A percentile compares a stretch with the other conserved stretches of the same genome.
Evolutionary conservation across 2,888 invertebrate genomes (phyloP).

Genomic region (Argyresthia goedartella): DNA sequence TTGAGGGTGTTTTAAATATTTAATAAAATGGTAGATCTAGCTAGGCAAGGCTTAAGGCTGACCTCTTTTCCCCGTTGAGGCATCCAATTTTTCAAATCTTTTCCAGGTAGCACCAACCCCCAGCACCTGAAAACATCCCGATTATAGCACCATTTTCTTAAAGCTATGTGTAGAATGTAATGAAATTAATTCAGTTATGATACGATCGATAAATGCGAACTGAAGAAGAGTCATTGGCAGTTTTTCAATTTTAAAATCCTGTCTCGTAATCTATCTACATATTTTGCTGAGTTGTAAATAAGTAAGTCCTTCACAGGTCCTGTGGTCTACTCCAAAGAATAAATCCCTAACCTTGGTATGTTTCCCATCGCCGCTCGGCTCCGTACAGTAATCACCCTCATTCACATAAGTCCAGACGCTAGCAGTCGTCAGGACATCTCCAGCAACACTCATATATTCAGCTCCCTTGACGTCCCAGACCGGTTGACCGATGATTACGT

Average conservation of each 20-base stretch:
- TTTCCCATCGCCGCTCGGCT: conserved; percentile 50
- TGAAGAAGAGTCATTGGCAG: no score
- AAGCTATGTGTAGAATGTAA: no score
- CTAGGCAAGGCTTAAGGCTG: background rate
- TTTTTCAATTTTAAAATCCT: no score
- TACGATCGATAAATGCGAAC: no score
- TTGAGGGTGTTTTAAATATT: no score
- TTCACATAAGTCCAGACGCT: conserved; percentile 74
- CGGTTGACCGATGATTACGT: conserved; percentile 73
- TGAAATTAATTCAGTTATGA: no score
- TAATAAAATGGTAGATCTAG: no score
- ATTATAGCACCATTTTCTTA: no score
- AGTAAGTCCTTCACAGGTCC: no score
- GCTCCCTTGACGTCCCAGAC: conserved; percentile 69
- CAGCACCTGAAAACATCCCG: conserved; percentile 27
- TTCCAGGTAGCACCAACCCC: conserved; percentile 51
- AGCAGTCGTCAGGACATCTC: conserved; percentile 72
- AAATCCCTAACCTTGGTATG: conserved; percentile 49
- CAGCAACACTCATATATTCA: conserved; percentile 61
- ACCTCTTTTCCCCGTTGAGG: conserved; percentile 19
- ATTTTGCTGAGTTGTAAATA: no score
- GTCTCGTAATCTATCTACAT: no score
- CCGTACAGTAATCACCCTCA: conserved; percentile 70
- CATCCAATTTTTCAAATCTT: conserved; percentile 28
- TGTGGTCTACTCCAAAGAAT: no score